Evolutionary conservation across 2,113 vertebrate genomes (phyloP).

Genomic region (Pelodiscus sinensis): DNA sequence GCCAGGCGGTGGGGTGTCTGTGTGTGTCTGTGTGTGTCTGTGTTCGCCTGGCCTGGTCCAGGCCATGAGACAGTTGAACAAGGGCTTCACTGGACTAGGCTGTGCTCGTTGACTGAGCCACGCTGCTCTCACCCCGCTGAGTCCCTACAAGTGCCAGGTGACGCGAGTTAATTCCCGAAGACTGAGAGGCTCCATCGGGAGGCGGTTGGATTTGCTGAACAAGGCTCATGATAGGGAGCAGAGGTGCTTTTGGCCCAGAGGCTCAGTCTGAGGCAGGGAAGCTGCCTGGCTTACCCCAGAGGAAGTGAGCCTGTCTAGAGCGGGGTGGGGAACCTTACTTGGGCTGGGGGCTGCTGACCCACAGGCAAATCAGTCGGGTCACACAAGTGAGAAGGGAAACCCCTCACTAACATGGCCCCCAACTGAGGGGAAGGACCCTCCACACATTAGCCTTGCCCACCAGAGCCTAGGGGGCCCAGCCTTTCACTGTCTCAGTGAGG

Average conservation of each 20-base stretch:
- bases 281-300: background rate
- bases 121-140: background rate
- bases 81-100: background rate
- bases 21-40: too few relatives aligned
- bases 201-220: background rate
- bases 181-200: background rate
- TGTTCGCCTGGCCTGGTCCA: background rate
- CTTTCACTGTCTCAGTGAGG: background rate
- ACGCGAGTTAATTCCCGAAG: background rate
- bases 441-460: too few relatives aligned
- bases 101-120: background rate
- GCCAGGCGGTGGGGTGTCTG: too few relatives aligned
- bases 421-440: too few relatives aligned
- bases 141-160: background rate
- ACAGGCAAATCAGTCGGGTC: too few relatives aligned
- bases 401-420: too few relatives aligned
- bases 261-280: background rate
- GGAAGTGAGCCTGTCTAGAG: background rate
- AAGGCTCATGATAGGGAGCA: background rate
- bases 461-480: too few relatives aligned
- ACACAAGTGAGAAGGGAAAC: too few relatives aligned
- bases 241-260: background rate
- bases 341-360: too few relatives aligned
- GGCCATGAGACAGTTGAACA: background rate
- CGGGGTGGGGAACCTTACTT: too few relatives aligned